Conservation (phyloP, 2,113 vertebrate species). For the Salminus brasiliensis region DNA sequence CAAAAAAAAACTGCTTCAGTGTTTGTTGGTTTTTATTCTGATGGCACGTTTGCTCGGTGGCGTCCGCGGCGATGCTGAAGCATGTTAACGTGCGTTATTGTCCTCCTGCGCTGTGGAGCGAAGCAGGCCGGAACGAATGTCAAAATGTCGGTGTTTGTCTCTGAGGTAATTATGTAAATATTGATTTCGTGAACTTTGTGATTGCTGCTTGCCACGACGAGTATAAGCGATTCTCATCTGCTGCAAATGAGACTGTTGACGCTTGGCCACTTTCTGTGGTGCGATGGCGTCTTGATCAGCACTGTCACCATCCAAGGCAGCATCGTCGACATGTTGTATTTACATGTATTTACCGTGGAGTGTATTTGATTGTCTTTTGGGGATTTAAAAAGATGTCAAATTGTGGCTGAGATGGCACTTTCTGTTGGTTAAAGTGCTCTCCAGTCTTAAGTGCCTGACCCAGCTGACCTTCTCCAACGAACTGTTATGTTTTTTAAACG, state of each 20-base stretch:
- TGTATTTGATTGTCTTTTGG: constrained; percentile 32
- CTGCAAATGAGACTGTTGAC: background rate
- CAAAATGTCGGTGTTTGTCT: constrained; percentile 7
- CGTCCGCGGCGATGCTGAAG: background rate
- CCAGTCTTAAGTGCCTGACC: constrained; percentile 79
- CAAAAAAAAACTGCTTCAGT: background rate
- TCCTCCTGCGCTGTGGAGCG: background rate
- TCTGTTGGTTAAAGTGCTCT: constrained; percentile 52
- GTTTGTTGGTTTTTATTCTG: background rate
- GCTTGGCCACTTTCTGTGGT: background rate
- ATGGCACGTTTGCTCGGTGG: background rate
- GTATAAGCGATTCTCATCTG: background rate
- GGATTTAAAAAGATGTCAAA: constrained; percentile 47
- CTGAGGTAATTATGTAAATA: constrained; percentile 9
- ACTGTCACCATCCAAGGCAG: constrained; percentile 16
- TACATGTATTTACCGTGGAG: constrained; percentile 19
- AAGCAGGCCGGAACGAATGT: background rate
- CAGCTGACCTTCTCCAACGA: constrained; percentile 52
- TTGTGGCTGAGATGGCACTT: constrained; percentile 42
- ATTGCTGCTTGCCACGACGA: constrained; percentile 9
- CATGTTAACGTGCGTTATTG: constrained; percentile 2
- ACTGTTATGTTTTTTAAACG: constrained; percentile 30
- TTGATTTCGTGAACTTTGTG: constrained; percentile 13
- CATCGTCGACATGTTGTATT: background rate
- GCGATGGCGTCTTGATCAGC: background rate